phyloP scores from a whole-genome alignment of 2,113 vertebrate genomes.

The Psittacula cyanocephala region DNA sequence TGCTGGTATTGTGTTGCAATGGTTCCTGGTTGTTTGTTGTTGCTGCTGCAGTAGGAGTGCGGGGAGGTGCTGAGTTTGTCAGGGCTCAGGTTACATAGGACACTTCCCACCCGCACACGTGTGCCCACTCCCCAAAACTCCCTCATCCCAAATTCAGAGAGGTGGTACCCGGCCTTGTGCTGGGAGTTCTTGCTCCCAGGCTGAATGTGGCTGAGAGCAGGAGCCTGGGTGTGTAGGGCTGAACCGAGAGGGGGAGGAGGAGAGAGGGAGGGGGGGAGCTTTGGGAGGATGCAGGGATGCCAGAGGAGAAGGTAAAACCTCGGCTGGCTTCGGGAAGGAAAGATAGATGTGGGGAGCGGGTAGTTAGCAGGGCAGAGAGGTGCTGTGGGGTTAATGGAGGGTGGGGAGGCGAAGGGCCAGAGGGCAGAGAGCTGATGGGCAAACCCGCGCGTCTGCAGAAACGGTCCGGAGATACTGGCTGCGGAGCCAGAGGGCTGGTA shows the following conservation, averaged over 20 bases:
- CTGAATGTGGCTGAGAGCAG: neutral
- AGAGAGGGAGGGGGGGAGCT: neutral
- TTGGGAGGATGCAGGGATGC: neutral
- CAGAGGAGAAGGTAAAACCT: neutral
- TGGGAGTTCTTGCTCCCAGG: neutral
- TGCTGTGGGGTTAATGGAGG: neutral
- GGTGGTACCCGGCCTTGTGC: fast-evolving
- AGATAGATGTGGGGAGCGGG: neutral
- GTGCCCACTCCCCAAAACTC: fast-evolving
- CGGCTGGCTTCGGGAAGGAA: neutral
- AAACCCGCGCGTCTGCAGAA: neutral
- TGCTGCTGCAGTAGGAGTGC: neutral
- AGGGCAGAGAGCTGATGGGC: neutral
- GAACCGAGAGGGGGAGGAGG: neutral
- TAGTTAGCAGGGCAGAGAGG: neutral
- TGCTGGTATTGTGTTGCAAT: fast-evolving
- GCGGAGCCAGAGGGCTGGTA: neutral
- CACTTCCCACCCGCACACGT: fast-evolving
- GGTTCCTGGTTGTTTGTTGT: neutral
- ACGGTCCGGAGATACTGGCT: neutral
- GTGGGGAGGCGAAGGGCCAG: neutral
- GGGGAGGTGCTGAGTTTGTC: neutral
- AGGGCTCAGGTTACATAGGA: neutral
- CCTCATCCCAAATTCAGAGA: fast-evolving
- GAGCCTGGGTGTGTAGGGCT: neutral